Evolutionary conservation across 2,888 invertebrate genomes (phyloP).

Genomic region (Synanthedon formicaeformis): DNA sequence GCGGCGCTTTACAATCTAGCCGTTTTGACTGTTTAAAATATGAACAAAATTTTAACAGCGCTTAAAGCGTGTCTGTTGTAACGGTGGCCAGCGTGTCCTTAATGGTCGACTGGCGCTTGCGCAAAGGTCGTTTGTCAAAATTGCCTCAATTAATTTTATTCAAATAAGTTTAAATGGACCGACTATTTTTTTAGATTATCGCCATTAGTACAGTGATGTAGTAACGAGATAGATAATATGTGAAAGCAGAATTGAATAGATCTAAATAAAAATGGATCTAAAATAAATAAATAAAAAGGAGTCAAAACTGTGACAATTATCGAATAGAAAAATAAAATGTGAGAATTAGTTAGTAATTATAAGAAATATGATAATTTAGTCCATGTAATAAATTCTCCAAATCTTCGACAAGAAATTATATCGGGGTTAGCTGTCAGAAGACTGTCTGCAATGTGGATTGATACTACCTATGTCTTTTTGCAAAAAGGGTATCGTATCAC

Average conservation of each 20-base stretch:
- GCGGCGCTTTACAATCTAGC: constrained; percentile 14
- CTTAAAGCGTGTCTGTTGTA: constrained; percentile 31
- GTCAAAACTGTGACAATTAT: too few species aligned
- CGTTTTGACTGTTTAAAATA: constrained; percentile 2
- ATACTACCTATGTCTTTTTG: too few species aligned
- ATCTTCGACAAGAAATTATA: too few species aligned
- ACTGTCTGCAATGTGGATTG: too few species aligned
- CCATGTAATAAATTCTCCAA: too few species aligned
- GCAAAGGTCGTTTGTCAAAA: constrained; percentile 51
- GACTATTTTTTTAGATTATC: constrained; percentile 6
- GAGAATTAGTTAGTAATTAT: too few species aligned
- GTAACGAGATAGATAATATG: not conserved
- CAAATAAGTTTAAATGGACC: constrained; percentile 22
- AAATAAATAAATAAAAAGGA: too few species aligned
- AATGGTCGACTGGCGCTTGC: constrained; percentile 48
- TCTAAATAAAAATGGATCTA: too few species aligned
- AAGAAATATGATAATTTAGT: too few species aligned
- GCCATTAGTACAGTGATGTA: constrained; percentile 8
- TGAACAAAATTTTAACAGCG: constrained; percentile 22
- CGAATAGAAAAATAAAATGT: too few species aligned
- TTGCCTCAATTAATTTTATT: constrained; percentile 32
- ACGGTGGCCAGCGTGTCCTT: constrained; percentile 41
- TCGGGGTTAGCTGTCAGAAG: too few species aligned
- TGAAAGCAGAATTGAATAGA: constrained; percentile 4
- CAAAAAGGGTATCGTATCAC: not conserved